A percentile compares a stretch with the other conserved stretches of the same genome.
Conservation (phyloP, 2,888 invertebrate species). For the Quadroppia sp. region DNA sequence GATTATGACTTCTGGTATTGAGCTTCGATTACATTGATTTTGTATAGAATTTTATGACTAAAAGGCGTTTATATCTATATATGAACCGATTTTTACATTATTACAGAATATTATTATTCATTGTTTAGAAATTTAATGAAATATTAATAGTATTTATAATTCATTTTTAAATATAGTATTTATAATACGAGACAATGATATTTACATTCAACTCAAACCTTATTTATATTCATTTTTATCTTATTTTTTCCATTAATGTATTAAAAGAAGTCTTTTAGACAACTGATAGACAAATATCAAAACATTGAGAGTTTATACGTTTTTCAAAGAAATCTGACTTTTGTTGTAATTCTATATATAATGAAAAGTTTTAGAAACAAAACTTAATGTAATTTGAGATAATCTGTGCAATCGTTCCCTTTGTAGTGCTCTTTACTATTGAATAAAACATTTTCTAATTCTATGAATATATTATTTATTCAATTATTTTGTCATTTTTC, state of each 20-base stretch:
- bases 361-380: constrained; percentile 5
- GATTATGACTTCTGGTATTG: not conserved
- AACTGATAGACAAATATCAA: not conserved
- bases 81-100: not conserved
- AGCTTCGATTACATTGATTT: not conserved
- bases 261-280: not conserved
- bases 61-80: not conserved
- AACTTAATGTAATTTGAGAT: not conserved
- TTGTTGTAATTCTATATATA: not conserved
- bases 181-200: too few species aligned
- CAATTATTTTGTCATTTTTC: too few species aligned
- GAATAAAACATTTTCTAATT: constrained; percentile 25
- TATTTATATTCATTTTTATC: not conserved
- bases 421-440: constrained; percentile 18
- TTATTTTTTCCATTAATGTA: not conserved
- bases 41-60: too few species aligned
- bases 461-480: not conserved
- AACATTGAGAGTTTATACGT: not conserved
- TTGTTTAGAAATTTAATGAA: too few species aligned
- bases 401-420: constrained; percentile 5
- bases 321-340: not conserved
- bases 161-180: too few species aligned
- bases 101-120: too few species aligned
- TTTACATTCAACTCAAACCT: not conserved
- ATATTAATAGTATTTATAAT: too few species aligned